A percentile compares a stretch with the other conserved stretches of the same genome.
Evolutionary conservation across 2,888 invertebrate genomes (phyloP).

Genomic region (Periphyllus acericola): DNA sequence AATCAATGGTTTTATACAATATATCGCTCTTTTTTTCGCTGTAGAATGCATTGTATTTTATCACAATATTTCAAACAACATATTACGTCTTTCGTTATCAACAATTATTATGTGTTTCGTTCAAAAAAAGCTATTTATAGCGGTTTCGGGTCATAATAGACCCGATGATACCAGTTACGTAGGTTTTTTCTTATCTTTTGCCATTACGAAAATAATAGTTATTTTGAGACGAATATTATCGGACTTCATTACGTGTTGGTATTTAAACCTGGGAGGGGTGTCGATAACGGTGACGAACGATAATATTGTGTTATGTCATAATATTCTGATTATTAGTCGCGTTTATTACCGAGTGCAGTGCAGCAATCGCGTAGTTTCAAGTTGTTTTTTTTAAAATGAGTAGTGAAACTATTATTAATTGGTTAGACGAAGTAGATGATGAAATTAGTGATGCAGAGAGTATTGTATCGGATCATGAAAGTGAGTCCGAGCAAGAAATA

Average conservation of each 20-base stretch:
- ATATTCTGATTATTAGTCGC: slow-evolving; percentile 8
- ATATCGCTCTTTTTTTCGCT: slow-evolving; percentile 17
- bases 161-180: background rate
- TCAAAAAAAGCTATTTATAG: background rate
- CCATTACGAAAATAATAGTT: slow-evolving; percentile 4
- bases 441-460: slow-evolving; percentile 17
- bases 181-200: background rate
- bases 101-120: background rate
- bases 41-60: slow-evolving; percentile 29
- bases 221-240: no score
- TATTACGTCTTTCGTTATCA: slow-evolving; percentile 6
- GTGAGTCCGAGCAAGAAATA: no score
- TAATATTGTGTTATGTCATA: slow-evolving; percentile 12
- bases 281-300: slow-evolving; percentile 12
- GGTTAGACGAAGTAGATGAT: slow-evolving; percentile 21
- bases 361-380: slow-evolving; percentile 8
- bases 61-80: background rate
- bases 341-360: slow-evolving; percentile 4
- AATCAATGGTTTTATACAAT: slow-evolving; percentile 23
- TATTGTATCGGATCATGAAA: slow-evolving; percentile 11
- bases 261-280: background rate
- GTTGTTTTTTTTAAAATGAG: slow-evolving; percentile 1
- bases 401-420: slow-evolving; percentile 8
- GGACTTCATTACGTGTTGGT: no score
- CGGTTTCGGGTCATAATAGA: background rate